Percentiles rank a stretch among this genome's conserved stretches.
phyloP scores from a whole-genome alignment of 2,888 invertebrate species.

The Trissoscelio sp. region DNA sequence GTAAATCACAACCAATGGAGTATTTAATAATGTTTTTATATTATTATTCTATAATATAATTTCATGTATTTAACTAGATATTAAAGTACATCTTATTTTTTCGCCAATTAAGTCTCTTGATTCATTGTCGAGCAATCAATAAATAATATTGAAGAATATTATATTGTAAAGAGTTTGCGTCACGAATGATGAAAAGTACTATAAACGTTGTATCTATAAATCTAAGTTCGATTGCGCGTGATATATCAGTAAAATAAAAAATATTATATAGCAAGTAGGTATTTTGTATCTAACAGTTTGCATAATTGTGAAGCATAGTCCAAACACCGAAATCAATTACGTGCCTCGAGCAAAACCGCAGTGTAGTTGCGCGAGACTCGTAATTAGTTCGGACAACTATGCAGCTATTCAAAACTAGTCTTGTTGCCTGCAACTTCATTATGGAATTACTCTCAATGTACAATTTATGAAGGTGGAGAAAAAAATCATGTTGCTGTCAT shows the following conservation, averaged over 20 bases:
- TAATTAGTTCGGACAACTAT: constrained; percentile 63
- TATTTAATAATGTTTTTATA: constrained; percentile 72
- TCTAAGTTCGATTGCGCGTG: neutral
- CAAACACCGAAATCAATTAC: constrained; percentile 56
- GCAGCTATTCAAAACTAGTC: constrained; percentile 51
- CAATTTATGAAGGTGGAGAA: neutral
- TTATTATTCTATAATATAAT: constrained; percentile 33
- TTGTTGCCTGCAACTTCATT: constrained; percentile 55
- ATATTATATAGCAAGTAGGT: neutral
- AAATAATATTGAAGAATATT: neutral
- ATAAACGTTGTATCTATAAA: too few relatives aligned
- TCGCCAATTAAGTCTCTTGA: constrained; percentile 45
- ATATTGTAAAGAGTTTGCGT: too few relatives aligned
- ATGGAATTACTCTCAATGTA: constrained; percentile 28
- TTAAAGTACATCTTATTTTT: constrained; percentile 43
- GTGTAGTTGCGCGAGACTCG: constrained; percentile 37
- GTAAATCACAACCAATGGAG: constrained; percentile 83
- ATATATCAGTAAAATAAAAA: neutral
- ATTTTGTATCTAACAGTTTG: constrained; percentile 32
- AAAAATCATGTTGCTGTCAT: constrained; percentile 8
- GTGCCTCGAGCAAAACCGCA: constrained; percentile 46
- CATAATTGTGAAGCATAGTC: constrained; percentile 51
- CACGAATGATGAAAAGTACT: neutral
- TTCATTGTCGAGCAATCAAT: constrained; percentile 55
- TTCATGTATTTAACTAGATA: constrained; percentile 73